Base-by-base conservation (phyloP, 2,797 vertebrate species). In the Jordanella pulchra region DNA sequence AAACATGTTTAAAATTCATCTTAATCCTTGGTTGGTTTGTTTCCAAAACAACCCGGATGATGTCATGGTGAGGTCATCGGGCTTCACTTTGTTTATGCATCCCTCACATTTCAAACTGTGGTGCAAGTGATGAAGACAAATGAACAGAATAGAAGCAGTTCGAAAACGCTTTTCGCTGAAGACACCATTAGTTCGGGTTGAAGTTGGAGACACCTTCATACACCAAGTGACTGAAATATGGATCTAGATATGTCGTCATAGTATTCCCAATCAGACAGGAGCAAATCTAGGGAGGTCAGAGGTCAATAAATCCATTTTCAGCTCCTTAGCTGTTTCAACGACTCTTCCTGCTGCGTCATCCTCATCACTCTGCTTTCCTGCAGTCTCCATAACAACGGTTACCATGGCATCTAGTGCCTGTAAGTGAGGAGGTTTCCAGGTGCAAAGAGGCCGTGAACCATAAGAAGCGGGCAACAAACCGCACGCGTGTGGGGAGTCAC, bases 351-450 rank as follows among this genome's bases (percentile, higher is more conserved):
- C 78, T 83, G 69, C 85, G 75, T 90, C 83, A 84, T 83, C 80
- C 60, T 69, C 82, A 78, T 82, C 80, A 82, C 79, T 84, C 87
- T 83, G 83, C 84, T 87, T 91, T 92, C 90, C 87, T 85, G 71
- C 44, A 3, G 91, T 93, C 81, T 68, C 89, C 50, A 35, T 88
- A 87, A 92, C 91, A 90, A 93, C 90, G 53, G 91, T 93, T 92
- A 83, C 91, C 88, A 92, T 89, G 91, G 89, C 87, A 86, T 78
- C 90, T 80, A 54, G 25, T 90, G 90, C 79, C 84, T 73, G 71
- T 90, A 89, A 89, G 90, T 88, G 89, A 93, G 88, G 80, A 88
- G 90, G 81, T 80, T 86, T 93, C 87, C 90, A 93, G 92, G 92
- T 93, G 92, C 89, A 88, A 83, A 83, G 76, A 84, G 81, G 84